Conservation (phyloP, 2,113 vertebrate genomes). For the Capreolus pygargus region DNA sequence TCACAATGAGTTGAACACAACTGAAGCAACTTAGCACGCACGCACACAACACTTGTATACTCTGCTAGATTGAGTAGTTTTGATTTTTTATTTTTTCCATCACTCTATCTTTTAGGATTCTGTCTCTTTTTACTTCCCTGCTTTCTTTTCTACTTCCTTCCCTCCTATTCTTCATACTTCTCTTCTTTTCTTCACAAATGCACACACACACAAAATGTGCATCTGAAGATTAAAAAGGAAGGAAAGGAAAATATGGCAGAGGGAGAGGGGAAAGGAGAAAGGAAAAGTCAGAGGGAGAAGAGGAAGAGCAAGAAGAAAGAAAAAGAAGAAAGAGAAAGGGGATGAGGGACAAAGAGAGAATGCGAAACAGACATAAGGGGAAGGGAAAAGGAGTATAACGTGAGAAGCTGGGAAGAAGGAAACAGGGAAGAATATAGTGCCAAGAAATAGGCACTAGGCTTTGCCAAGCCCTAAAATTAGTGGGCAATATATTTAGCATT, state of each 20-base stretch:
- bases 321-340: not conserved
- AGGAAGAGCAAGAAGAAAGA: not conserved
- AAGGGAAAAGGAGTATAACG: not conserved
- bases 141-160: not conserved
- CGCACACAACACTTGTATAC: not conserved
- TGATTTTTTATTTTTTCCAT: not conserved
- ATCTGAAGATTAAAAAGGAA: not conserved
- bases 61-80: not conserved
- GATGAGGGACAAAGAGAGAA: not conserved
- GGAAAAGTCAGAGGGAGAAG: rapidly evolving
- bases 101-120: not conserved
- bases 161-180: not conserved
- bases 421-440: not conserved
- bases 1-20: not conserved
- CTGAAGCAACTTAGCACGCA: not conserved
- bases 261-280: not conserved
- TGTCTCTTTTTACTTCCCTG: not conserved
- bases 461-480: not conserved
- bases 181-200: not conserved
- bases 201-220: not conserved
- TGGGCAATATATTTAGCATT: not conserved
- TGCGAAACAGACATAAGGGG: not conserved
- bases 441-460: too few species aligned
- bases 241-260: too few species aligned
- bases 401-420: not conserved